phyloP scores from a whole-genome alignment of 2,888 invertebrate genomes.

The Heliconius erato region DNA sequence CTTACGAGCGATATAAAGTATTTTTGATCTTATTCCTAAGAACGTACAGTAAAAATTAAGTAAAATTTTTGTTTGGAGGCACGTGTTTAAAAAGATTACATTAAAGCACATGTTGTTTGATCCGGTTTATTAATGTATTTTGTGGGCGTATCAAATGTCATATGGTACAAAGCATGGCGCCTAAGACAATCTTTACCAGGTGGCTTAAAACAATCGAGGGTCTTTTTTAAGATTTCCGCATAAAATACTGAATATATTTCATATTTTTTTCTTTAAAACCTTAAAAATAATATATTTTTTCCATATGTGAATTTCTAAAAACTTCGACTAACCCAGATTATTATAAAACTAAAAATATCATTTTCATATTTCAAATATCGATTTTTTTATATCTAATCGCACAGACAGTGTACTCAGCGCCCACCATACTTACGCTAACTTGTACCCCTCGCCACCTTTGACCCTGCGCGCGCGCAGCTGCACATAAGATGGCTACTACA shows the following conservation, averaged over 20 bases:
- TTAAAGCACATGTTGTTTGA: conserved; percentile 81
- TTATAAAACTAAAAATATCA: neutral
- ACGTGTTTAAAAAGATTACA: conserved; percentile 74
- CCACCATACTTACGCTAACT: conserved; percentile 69
- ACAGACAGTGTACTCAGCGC: conserved; percentile 70
- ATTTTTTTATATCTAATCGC: conserved; percentile 71
- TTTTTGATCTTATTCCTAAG: conserved; percentile 43
- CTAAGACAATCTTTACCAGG: conserved; percentile 63
- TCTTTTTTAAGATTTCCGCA: conserved; percentile 51
- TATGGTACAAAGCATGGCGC: conserved; percentile 70
- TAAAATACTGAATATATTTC: neutral
- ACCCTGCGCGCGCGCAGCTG: conserved; percentile 82
- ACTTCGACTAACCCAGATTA: neutral
- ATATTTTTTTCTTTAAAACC: neutral
- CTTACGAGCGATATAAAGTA: conserved; percentile 37
- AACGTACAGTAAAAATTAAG: conserved; percentile 53
- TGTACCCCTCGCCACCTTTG: conserved; percentile 76
- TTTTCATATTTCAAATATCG: conserved; percentile 52
- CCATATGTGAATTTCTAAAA: neutral
- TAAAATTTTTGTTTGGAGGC: conserved; percentile 54
- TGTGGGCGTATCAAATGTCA: conserved; percentile 83
- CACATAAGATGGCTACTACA: conserved; percentile 73
- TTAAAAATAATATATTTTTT: too few relatives aligned
- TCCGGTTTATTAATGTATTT: conserved; percentile 78
- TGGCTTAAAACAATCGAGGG: conserved; percentile 48